Evolutionary conservation across 2,797 vertebrate genomes (phyloP).

Genomic region (Sebastes vulpes): DNA sequence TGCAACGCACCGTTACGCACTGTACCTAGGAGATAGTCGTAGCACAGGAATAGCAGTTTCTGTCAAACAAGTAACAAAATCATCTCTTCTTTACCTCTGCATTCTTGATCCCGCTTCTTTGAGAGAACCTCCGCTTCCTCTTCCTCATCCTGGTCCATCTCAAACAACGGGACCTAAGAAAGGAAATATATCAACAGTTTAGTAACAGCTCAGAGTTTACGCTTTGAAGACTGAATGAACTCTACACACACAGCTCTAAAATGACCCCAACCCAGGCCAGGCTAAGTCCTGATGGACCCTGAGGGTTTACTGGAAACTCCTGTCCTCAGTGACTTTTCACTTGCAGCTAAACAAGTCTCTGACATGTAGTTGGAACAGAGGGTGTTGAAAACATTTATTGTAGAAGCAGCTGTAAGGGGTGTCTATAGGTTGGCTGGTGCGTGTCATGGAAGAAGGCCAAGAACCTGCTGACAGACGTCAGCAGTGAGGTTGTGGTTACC

Average conservation of each 20-base stretch:
- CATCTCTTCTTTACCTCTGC: constrained; percentile 39
- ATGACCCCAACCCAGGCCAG: neutral
- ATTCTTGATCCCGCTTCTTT: neutral
- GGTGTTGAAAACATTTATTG: neutral
- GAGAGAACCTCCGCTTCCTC: constrained; percentile 42
- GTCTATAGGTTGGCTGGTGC: neutral
- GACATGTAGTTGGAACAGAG: neutral
- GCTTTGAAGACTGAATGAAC: neutral
- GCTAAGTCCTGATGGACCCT: neutral
- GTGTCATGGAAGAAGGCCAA: neutral
- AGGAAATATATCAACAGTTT: neutral
- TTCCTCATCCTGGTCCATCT: constrained; percentile 64
- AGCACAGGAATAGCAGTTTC: neutral
- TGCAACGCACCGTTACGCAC: neutral
- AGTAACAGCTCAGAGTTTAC: neutral
- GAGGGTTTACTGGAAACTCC: neutral
- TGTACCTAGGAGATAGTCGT: no score
- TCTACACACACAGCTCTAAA: neutral
- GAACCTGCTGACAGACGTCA: neutral
- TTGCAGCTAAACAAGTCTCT: no score
- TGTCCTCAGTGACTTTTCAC: neutral
- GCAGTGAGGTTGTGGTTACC: neutral
- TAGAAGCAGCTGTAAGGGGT: neutral
- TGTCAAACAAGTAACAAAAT: neutral
- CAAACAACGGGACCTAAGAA: constrained; percentile 70